These are phyloP conservation scores for Drosophila aldrichi DNA, from an alignment of 2,888 invertebrate genomes.

Conservation along the genomic window DNA sequence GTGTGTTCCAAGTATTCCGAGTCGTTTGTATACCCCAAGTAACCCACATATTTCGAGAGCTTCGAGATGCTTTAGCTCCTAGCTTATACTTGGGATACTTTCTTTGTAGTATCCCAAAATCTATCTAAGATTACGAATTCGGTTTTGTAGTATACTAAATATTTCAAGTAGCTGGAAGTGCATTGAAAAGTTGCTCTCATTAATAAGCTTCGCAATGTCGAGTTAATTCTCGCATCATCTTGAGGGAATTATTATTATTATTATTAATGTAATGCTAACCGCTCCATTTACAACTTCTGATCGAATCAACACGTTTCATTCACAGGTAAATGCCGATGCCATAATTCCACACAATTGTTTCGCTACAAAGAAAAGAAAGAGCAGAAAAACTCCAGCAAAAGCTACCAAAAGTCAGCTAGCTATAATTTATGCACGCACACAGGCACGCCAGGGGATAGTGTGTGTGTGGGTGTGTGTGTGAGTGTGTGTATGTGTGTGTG, in stretches of 20 bases:
- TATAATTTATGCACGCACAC: conserved; percentile 53
- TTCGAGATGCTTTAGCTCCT: too few relatives aligned
- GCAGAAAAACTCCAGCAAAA: conserved; percentile 5
- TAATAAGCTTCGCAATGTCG: not conserved
- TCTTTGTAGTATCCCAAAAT: too few relatives aligned
- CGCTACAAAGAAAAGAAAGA: conserved; percentile 26
- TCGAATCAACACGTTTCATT: conserved; percentile 10
- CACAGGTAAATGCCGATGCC: conserved; percentile 24
- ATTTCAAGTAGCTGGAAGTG: not conserved
- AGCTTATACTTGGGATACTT: too few relatives aligned
- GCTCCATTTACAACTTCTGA: conserved; percentile 17
- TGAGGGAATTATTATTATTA: not conserved
- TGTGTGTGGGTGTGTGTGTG: conserved; percentile 6
- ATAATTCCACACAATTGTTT: conserved; percentile 16
- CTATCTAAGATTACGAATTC: not conserved
- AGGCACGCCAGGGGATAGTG: conserved; percentile 1
- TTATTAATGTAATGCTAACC: conserved; percentile 11
- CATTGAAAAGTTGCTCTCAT: not conserved
- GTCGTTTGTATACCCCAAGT: not conserved
- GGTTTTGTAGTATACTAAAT: too few relatives aligned
- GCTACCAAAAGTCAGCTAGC: conserved; percentile 29
- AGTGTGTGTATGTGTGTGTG: conserved; percentile 8
- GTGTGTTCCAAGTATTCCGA: too few relatives aligned
- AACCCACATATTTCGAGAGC: not conserved
- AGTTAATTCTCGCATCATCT: not conserved